Percentiles rank a stretch among this genome's conserved stretches.
These are phyloP conservation scores for Cyprinodon tularosa DNA, from an alignment of 2,113 vertebrate genomes.

Conservation along the genomic window DNA sequence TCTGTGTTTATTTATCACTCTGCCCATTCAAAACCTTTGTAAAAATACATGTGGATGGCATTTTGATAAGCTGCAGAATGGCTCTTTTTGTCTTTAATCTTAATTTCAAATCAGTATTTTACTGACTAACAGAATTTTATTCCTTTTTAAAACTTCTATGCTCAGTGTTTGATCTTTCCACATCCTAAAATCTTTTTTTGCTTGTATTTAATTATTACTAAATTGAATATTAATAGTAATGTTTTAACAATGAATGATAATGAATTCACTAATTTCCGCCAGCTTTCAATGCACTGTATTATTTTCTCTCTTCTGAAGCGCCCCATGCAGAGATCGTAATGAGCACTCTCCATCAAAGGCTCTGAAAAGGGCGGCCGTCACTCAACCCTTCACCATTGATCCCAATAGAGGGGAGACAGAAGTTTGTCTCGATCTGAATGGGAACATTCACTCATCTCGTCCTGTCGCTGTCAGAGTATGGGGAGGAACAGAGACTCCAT, in stretches of 20 bases:
- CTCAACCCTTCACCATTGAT: conserved; percentile 31
- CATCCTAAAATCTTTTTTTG: not conserved
- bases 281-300: conserved; percentile 36
- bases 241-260: not conserved
- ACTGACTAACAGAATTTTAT: not conserved
- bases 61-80: not conserved
- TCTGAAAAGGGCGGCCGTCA: conserved; percentile 48
- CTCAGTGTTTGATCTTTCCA: no score
- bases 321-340: conserved; percentile 58
- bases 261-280: not conserved
- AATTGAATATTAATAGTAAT: not conserved
- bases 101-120: not conserved
- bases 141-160: no score
- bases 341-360: conserved; percentile 62
- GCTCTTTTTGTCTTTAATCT: not conserved
- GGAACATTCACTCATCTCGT: conserved; percentile 51
- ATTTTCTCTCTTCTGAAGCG: conserved; percentile 30
- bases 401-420: conserved; percentile 33
- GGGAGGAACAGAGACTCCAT: conserved; percentile 16
- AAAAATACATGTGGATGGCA: not conserved
- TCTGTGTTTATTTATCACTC: conserved; percentile 1
- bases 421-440: conserved; percentile 57
- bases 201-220: not conserved
- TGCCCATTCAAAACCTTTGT: conserved; percentile 2
- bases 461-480: conserved; percentile 23